phyloP scores from a whole-genome alignment of 2,113 vertebrate genomes.

The Apteryx mantelli region DNA sequence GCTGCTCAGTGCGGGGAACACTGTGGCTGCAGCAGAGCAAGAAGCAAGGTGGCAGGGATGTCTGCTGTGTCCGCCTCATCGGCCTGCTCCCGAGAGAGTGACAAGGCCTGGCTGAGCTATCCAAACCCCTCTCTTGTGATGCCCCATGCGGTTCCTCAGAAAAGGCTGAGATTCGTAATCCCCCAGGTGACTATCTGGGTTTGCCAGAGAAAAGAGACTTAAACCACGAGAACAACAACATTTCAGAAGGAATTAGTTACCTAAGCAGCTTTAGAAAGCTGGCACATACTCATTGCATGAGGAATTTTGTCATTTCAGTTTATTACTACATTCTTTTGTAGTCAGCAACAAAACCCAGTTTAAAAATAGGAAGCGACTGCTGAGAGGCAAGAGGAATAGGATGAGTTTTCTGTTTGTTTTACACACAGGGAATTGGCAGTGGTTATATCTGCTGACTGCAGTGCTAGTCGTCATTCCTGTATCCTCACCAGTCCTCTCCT shows the following conservation, averaged over 20 bases:
- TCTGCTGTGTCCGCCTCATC: background rate
- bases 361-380: background rate
- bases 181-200: background rate
- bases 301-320: background rate
- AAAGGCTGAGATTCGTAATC: background rate
- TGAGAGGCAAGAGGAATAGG: background rate
- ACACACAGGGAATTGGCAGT: background rate
- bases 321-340: background rate
- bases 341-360: constrained; percentile 21
- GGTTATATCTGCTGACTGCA: background rate
- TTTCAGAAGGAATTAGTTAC: background rate
- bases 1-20: background rate
- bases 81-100: fast-evolving
- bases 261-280: background rate
- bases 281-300: background rate
- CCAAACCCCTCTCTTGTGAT: background rate
- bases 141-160: background rate
- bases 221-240: background rate
- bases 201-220: background rate
- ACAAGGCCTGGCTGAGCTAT: background rate
- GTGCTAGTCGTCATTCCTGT: background rate
- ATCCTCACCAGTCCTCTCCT: background rate
- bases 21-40: fast-evolving
- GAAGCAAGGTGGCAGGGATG: background rate
- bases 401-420: constrained; percentile 21